Conservation (phyloP, 2,797 vertebrate genomes). For the Cyclopterus lumpus region DNA sequence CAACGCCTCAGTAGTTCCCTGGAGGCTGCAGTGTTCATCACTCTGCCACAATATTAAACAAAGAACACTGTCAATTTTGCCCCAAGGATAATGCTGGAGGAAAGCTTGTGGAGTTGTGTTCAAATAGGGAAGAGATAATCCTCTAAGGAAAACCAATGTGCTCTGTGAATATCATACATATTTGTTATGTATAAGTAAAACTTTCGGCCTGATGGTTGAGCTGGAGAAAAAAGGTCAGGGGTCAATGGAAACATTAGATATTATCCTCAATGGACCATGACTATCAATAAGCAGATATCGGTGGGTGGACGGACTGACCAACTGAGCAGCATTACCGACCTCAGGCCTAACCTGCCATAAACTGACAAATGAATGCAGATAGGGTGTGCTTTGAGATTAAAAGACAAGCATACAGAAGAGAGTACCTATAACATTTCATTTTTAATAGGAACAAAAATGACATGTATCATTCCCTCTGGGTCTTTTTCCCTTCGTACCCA, state of each 20-base stretch:
- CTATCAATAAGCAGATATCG: constrained; percentile 5
- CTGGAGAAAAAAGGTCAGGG: constrained; percentile 42
- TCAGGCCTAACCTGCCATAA: background rate
- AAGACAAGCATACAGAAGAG: background rate
- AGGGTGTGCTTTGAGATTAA: constrained; percentile 2
- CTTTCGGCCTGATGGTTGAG: constrained; percentile 10
- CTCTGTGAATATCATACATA: constrained; percentile 49
- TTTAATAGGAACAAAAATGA: constrained; percentile 23
- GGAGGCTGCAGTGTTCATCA: background rate
- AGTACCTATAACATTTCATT: constrained; percentile 15
- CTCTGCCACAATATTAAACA: background rate
- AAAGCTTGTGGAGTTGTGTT: constrained; percentile 1
- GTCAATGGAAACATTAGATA: constrained; percentile 24
- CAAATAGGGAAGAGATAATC: background rate
- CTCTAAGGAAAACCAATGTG: constrained; percentile 4
- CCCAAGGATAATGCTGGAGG: background rate
- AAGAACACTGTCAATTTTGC: background rate
- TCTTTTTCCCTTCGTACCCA: constrained; percentile 35
- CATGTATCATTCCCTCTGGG: constrained; percentile 15
- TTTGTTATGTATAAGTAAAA: constrained; percentile 21
- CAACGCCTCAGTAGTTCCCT: background rate
- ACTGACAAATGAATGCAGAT: background rate
- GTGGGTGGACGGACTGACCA: background rate
- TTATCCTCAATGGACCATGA: constrained; percentile 9
- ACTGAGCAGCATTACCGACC: background rate